A percentile compares a stretch with the other conserved stretches of the same genome.
These are phyloP conservation scores for Craseonycteris thonglongyai DNA, from an alignment of 2,113 vertebrate genomes.

Conservation along the genomic window DNA sequence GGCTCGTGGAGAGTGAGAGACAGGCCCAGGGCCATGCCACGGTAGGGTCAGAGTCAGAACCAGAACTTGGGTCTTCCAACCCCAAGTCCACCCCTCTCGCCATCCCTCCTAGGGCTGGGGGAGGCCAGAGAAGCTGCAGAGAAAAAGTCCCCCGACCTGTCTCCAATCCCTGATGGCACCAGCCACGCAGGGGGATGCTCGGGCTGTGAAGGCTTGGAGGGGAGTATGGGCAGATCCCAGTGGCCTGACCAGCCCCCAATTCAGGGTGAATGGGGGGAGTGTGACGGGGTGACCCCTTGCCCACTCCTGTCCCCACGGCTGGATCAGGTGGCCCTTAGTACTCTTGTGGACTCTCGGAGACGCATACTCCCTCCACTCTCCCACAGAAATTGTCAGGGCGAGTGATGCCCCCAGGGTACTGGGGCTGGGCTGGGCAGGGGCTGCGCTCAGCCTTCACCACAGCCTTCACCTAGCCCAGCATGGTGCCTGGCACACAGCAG, in stretches of 20 bases:
- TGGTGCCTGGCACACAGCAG: rapidly evolving
- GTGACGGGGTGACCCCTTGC: neutral
- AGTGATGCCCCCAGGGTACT: rapidly evolving
- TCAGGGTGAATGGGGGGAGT: neutral
- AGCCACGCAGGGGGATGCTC: too few relatives aligned
- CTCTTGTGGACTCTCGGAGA: neutral
- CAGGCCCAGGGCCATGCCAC: rapidly evolving
- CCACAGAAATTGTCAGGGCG: neutral
- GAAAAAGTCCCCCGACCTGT: neutral
- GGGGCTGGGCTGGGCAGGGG: neutral
- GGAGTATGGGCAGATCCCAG: neutral
- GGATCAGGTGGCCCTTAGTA: neutral
- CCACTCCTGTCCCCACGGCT: rapidly evolving
- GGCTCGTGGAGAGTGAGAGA: neutral
- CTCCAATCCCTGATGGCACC: neutral
- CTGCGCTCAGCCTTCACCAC: neutral
- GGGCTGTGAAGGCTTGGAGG: neutral
- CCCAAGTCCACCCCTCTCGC: neutral
- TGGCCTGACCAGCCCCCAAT: neutral
- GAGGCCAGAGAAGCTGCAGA: neutral
- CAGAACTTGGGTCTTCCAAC: neutral
- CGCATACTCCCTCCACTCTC: neutral
- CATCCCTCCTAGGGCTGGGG: rapidly evolving
- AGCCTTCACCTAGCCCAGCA: neutral
- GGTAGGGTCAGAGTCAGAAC: neutral